phyloP scores from a whole-genome alignment of 2,797 vertebrate genomes.

The Tarsius wallacei region DNA sequence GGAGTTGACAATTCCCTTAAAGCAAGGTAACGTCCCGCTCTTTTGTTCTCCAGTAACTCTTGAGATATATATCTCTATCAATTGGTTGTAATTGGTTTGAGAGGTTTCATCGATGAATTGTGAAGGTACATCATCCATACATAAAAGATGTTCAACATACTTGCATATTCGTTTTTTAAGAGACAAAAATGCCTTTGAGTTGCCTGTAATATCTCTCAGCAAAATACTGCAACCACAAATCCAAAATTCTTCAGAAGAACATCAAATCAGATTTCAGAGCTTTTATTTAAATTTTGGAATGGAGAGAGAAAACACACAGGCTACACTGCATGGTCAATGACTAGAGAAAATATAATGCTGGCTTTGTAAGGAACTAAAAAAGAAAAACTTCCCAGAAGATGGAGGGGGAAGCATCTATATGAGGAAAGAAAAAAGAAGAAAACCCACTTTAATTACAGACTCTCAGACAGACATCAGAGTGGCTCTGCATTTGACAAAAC shows the following conservation, averaged over 20 bases:
- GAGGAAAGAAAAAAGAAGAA: background rate
- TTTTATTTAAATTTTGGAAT: background rate
- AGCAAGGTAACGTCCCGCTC: background rate
- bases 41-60: background rate
- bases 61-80: background rate
- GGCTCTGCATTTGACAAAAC: background rate
- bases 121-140: background rate
- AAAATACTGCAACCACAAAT: slow-evolving; percentile 26
- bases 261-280: slow-evolving; percentile 14
- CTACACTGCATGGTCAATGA: background rate
- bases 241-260: background rate
- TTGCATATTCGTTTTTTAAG: background rate
- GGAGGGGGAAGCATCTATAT: background rate
- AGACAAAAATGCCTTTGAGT: background rate
- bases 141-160: background rate
- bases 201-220: background rate
- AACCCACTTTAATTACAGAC: background rate
- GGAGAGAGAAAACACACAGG: background rate
- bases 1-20: background rate
- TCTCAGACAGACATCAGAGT: background rate
- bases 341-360: background rate
- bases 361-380: background rate
- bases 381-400: background rate
- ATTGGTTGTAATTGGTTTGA: background rate
- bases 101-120: background rate